Evolutionary conservation across 2,888 invertebrate species (phyloP).

Genomic region (Cremastinae sp.): DNA sequence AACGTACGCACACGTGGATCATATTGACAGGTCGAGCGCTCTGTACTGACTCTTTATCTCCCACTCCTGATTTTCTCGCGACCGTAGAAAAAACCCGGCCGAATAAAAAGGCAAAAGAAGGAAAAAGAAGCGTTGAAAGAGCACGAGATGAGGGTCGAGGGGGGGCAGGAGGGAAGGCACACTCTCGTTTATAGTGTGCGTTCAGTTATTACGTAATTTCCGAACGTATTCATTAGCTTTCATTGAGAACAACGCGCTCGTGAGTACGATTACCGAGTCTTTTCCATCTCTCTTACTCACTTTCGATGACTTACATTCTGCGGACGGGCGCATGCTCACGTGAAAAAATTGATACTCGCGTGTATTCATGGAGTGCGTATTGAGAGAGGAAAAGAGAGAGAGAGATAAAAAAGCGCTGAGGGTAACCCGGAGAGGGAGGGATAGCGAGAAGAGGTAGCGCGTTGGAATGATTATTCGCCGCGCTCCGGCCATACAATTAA

Average conservation of each 20-base stretch:
- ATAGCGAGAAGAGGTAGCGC: too few species aligned
- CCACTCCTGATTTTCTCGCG: slow-evolving; percentile 19
- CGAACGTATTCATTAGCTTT: slow-evolving; percentile 58
- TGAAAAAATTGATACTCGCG: neutral
- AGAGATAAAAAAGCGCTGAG: slow-evolving; percentile 31
- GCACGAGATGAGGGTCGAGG: neutral
- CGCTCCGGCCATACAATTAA: slow-evolving; percentile 59
- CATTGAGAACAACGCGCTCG: slow-evolving; percentile 52
- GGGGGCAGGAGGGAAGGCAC: too few species aligned
- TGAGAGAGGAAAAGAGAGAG: neutral
- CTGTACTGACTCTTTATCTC: slow-evolving; percentile 24
- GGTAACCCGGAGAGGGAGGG: too few species aligned
- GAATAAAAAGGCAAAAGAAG: neutral
- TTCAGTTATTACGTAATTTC: slow-evolving; percentile 55
- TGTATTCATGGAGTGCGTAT: neutral
- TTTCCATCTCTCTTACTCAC: neutral
- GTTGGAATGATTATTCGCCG: slow-evolving; percentile 54
- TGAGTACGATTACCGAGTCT: slow-evolving; percentile 43
- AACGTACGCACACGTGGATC: too few species aligned
- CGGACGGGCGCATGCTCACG: slow-evolving; percentile 8
- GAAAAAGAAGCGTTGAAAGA: neutral
- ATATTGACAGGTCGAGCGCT: too few species aligned
- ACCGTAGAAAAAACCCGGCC: slow-evolving; percentile 3
- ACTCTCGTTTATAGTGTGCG: too few species aligned
- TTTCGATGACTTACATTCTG: neutral